A percentile compares a stretch with the other conserved stretches of the same genome.
These are phyloP conservation scores for Setipinna tenuifilis DNA, from an alignment of 2,797 vertebrate species.

Conservation along the genomic window DNA sequence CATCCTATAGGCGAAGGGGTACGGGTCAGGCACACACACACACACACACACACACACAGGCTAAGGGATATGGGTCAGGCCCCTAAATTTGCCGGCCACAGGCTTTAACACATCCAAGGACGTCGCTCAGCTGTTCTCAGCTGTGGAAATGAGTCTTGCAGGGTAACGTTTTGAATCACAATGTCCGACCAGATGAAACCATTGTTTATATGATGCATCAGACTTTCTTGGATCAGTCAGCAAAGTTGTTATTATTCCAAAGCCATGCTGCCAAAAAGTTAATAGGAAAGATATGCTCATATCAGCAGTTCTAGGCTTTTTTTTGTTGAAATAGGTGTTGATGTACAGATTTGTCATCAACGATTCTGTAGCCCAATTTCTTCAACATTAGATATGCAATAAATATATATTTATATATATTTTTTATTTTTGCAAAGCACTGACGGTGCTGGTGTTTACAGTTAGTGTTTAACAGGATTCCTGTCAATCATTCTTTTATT, in stretches of 20 bases:
- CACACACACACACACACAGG: conserved; percentile 10
- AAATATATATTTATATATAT: not conserved
- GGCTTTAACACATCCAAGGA: not conserved
- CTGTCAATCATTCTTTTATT: not conserved
- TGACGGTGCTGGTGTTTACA: too few species aligned
- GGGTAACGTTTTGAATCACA: too few species aligned
- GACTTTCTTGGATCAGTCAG: too few species aligned
- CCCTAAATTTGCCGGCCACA: not conserved
- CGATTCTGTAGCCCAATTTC: not conserved
- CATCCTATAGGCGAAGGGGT: too few species aligned
- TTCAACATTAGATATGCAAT: not conserved
- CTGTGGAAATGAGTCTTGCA: too few species aligned
- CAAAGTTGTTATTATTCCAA: not conserved
- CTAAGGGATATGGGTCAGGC: too few species aligned
- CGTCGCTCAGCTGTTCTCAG: too few species aligned
- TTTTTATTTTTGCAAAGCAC: not conserved
- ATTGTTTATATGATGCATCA: too few species aligned
- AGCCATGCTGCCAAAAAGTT: not conserved
- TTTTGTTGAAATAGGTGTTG: not conserved
- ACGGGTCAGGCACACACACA: conserved; percentile 25
- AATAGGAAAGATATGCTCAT: not conserved
- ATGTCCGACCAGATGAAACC: too few species aligned
- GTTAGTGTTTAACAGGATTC: too few species aligned
- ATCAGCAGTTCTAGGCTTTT: not conserved
- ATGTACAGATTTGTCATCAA: not conserved